Evolutionary conservation across 2,888 invertebrate genomes (phyloP).

Genomic region (Rotaria magnacalcarata): DNA sequence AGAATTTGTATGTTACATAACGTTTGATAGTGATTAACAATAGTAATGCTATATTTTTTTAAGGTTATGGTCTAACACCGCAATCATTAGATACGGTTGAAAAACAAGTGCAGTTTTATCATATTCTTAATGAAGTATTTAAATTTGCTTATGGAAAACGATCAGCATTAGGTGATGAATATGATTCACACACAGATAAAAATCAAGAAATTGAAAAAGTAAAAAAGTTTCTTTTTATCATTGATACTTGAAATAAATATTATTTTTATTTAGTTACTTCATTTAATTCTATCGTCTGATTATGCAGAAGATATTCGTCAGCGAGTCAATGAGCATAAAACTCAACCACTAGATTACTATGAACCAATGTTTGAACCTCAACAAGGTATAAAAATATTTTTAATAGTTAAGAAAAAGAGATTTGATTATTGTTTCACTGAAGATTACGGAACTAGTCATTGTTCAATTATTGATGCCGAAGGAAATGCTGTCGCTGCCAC

Average conservation of each 20-base stretch:
- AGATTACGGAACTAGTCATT: conserved; percentile 54
- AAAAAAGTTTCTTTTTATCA: not conserved
- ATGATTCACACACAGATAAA: conserved; percentile 21
- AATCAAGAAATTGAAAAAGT: not conserved
- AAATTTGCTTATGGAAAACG: conserved; percentile 44
- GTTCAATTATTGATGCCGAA: conserved; percentile 52
- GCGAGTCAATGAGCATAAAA: not conserved
- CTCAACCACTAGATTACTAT: conserved; percentile 2
- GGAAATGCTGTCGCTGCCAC: conserved; percentile 57
- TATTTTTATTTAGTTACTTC: not conserved
- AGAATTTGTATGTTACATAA: too few species aligned
- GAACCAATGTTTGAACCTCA: conserved; percentile 16
- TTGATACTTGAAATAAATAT: too few species aligned
- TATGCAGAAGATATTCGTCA: not conserved
- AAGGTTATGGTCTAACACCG: conserved; percentile 27
- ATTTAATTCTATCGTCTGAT: not conserved
- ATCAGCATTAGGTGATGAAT: conserved; percentile 41
- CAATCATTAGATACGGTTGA: conserved; percentile 33
- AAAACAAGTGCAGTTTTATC: conserved; percentile 40
- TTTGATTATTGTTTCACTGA: too few species aligned
- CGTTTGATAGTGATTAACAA: too few species aligned
- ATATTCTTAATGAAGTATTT: conserved; percentile 41
- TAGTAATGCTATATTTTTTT: not conserved
- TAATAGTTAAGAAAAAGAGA: too few species aligned
- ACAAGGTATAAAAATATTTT: not conserved